A percentile compares a stretch with the other conserved stretches of the same genome.
phyloP scores from a whole-genome alignment of 1,140 invertebrate species.

The Nasonia longicornis region DNA sequence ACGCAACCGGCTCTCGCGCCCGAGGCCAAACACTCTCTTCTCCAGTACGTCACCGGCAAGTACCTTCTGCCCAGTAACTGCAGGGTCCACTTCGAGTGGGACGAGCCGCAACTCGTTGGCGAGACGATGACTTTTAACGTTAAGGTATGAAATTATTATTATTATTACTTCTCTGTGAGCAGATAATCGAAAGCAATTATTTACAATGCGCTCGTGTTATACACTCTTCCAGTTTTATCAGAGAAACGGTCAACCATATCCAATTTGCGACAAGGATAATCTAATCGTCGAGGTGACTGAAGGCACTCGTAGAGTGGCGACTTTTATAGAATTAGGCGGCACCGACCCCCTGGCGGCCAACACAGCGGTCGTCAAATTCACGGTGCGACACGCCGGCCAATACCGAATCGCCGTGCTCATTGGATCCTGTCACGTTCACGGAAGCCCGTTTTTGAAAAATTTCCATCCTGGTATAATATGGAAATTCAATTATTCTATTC shows the following conservation, averaged over 20 bases:
- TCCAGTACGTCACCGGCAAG: constrained; percentile 92
- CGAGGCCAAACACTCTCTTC: constrained; percentile 87
- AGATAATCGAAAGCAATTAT: constrained; percentile 28
- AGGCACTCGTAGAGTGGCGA: constrained; percentile 84
- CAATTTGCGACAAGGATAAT: constrained; percentile 91
- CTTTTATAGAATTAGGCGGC: constrained; percentile 86
- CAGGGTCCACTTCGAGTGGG: constrained; percentile 87
- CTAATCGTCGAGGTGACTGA: constrained; percentile 88
- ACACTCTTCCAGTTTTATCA: constrained; percentile 81
- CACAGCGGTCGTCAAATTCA: constrained; percentile 89
- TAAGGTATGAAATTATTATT: constrained; percentile 67
- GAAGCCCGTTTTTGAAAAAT: constrained; percentile 76
- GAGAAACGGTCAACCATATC: constrained; percentile 91
- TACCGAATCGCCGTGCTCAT: constrained; percentile 90
- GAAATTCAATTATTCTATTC: background rate
- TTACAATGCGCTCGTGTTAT: background rate
- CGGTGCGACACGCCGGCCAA: constrained; percentile 87
- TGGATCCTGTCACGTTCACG: constrained; percentile 76
- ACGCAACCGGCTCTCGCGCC: constrained; percentile 86
- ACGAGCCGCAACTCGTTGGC: constrained; percentile 87
- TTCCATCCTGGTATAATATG: constrained; percentile 73
- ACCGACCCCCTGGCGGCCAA: constrained; percentile 85
- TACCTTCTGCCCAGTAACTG: constrained; percentile 90
- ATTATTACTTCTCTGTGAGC: background rate
- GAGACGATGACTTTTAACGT: constrained; percentile 91